Conservation (phyloP, 2,888 invertebrate species). For the Cosmorhoe ocellata region DNA sequence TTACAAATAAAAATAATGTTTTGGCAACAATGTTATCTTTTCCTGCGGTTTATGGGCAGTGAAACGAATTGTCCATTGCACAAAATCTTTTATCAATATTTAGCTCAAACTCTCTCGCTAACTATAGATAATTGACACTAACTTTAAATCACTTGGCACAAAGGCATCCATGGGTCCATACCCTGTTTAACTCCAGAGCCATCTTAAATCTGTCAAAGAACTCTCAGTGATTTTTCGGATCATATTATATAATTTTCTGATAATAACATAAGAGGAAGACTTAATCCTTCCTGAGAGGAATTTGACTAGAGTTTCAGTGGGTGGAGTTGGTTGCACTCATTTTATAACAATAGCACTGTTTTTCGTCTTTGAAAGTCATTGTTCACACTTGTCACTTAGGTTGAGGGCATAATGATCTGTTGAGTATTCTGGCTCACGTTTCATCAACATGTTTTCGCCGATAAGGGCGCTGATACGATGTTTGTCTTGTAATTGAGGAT, state of each 20-base stretch:
- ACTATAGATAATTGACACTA: slow-evolving; percentile 79
- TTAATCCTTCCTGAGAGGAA: slow-evolving; percentile 68
- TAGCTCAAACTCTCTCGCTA: slow-evolving; percentile 52
- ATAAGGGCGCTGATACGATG: slow-evolving; percentile 79
- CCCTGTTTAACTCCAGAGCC: slow-evolving; percentile 76
- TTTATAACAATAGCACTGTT: slow-evolving; percentile 52
- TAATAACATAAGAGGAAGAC: slow-evolving; percentile 66
- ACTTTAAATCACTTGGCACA: slow-evolving; percentile 81
- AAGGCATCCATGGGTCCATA: slow-evolving; percentile 80
- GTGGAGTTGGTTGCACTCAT: slow-evolving; percentile 61
- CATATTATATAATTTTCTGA: slow-evolving; percentile 41
- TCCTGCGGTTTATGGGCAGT: slow-evolving; percentile 55
- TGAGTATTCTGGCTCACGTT: slow-evolving; percentile 54
- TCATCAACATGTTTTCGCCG: slow-evolving; percentile 75
- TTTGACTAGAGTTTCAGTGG: slow-evolving; percentile 73
- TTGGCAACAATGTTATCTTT: slow-evolving; percentile 61
- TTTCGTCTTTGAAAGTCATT: slow-evolving; percentile 66
- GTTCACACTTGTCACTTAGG: slow-evolving; percentile 81
- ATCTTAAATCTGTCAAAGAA: slow-evolving; percentile 71
- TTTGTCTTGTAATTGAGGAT: slow-evolving; percentile 65
- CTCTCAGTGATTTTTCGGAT: slow-evolving; percentile 62
- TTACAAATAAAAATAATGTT: slow-evolving; percentile 47
- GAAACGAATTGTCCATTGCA: slow-evolving; percentile 65
- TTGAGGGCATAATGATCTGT: slow-evolving; percentile 74
- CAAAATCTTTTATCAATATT: slow-evolving; percentile 65